Evolutionary conservation across 2,113 vertebrate genomes (phyloP), one percentile per base, ranked within the genome.

Genomic region (Pteropus alecto): DNA sequence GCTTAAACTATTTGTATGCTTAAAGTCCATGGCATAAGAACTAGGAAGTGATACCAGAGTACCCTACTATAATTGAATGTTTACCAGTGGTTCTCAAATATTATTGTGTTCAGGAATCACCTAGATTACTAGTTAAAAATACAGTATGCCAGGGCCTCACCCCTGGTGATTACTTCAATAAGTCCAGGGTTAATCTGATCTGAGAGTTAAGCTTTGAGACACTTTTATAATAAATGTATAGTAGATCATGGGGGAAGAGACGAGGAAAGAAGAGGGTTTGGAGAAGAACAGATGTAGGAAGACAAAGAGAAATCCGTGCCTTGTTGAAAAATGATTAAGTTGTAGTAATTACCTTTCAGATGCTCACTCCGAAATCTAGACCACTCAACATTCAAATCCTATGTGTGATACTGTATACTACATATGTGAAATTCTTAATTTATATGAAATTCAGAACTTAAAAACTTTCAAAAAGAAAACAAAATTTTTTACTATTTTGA

Each of bases 401-500:
- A 9, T 43, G 18, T 41, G 9, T 46, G 35, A 92, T 35, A 67
- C 21, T 58, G 0, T 41, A 70, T 15, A 11, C 12, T 56, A 48
- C 7, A 48, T 56, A 18, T 68, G 13, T 46, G 46, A 89, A 78
- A 83, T 43, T 93, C 79, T 76, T 84, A 41, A 85, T 58, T 85
- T 54, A 38, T 30, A 12, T n/a, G 12, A 87, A 82, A 74, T 41
- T 82, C 74, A 43, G 54, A 88, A 79, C 9, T 70, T 60, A 56
- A 94, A 95, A 81, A 90, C 35, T 63, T 86, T 84, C n/a, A 68
- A 41, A 93, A 85, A 28, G 48, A 65, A 83, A 84, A 60, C 5
- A 33, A 71, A 68, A 58, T 22, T 77, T 21, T 63, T 60, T 41
- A 60, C 58, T 74, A 41, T 67, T 46, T 89, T 87, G 65, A 77